These are phyloP conservation scores for Scaptomyza tumidula DNA, from an alignment of 2,888 invertebrate genomes.

Conservation along the genomic window DNA sequence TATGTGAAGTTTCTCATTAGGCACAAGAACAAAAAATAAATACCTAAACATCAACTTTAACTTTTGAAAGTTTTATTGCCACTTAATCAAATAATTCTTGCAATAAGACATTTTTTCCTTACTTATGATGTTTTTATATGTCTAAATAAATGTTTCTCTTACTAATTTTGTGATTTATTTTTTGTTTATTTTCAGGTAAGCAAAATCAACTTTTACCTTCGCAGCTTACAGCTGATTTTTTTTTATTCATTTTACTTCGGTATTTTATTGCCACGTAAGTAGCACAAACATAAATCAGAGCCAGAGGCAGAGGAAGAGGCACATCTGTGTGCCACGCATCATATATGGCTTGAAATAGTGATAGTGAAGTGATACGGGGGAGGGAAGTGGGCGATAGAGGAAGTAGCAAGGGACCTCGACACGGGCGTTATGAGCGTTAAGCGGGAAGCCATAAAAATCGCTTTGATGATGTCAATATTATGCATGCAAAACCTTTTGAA, in stretches of 20 bases:
- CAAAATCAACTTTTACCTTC: slow-evolving; percentile 65
- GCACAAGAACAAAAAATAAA: too few species aligned
- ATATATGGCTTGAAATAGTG: background rate
- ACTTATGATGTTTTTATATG: background rate
- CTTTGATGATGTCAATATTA: slow-evolving; percentile 66
- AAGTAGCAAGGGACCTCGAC: background rate
- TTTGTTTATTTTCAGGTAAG: slow-evolving; percentile 64
- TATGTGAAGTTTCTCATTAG: background rate
- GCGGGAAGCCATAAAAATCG: slow-evolving; percentile 10
- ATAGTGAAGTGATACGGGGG: background rate
- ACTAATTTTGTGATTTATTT: slow-evolving; percentile 14
- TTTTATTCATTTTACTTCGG: slow-evolving; percentile 31
- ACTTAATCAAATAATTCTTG: too few species aligned
- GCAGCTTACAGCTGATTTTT: slow-evolving; percentile 58
- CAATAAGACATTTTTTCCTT: background rate
- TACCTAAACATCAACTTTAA: too few species aligned
- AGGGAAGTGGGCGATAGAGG: background rate
- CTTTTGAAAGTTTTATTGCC: too few species aligned
- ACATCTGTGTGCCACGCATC: slow-evolving; percentile 34
- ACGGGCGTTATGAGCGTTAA: background rate
- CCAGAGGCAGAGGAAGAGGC: slow-evolving; percentile 20
- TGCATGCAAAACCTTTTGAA: slow-evolving; percentile 57
- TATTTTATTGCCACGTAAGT: slow-evolving; percentile 69
- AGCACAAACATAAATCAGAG: slow-evolving; percentile 71
- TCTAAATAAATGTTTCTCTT: slow-evolving; percentile 7